Evolutionary conservation across 2,888 invertebrate genomes (phyloP), one percentile per base, ranked within the genome.

Genomic region (Cryptus viduatorius): DNA sequence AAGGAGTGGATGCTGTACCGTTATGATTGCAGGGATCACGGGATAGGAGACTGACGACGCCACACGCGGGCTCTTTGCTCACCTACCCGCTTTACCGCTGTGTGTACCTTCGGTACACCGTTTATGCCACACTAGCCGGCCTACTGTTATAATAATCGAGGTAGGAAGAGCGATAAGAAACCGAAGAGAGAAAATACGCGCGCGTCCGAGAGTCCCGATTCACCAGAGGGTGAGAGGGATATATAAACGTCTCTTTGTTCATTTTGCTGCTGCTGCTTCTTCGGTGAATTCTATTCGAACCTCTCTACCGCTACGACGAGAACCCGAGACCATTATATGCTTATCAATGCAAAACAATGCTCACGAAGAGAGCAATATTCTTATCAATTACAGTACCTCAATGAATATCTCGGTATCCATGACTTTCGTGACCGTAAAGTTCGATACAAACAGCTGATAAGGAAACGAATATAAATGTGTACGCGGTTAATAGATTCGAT

Each of bases 1-100:
- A 89, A 88, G 90, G 90, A 91, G 91, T 92, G 90, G 91, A 91
- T 90, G 90, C 85, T 80, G 89, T 92, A 92, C 93, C 93, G 93
- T 93, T 93, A 93, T 89, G 91, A 92, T 92, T 90, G 91, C 89
- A 85, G 86, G 87, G 88, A 90, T 88, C 89, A 87, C 88, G 88
- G 77, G 4, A 75, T 44, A 42, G 24, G 78, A 71, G 71, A 73
- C 68, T 67, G 78, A 81, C 68, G 82, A 79, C 67, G 78, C 78
- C 72, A 75, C 79, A 71, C 71, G 68, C 75, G 44, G 37, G 56
- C 76, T 72, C 72, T 56, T 67, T 75, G 50, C 82, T 72, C 24
- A 29, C 46, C 50, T 69, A 72, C 37, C 59, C 37, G 37, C 37
- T 37, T 37, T 16, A 71, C 64, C 50, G 48, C 37, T 19, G 48